phyloP scores from a whole-genome alignment of 2,888 invertebrate species.

The Polymixis flavicincta region DNA sequence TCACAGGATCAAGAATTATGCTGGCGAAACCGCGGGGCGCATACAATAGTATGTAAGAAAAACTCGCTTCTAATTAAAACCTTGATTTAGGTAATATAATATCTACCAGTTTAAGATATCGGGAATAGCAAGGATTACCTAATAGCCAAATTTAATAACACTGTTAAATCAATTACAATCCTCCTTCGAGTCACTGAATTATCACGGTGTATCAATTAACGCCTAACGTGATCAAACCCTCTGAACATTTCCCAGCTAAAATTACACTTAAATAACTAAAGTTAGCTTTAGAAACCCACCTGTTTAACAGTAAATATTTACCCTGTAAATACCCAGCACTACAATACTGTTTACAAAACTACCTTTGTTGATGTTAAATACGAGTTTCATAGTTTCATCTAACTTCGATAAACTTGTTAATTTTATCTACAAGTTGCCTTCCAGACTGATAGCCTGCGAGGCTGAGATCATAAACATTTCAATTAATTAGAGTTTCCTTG shows the following conservation, averaged over 20 bases:
- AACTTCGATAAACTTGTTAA: constrained; percentile 56
- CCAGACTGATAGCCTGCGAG: constrained; percentile 66
- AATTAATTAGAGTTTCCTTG: constrained; percentile 80
- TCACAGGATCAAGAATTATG: too few species aligned
- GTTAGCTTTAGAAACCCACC: constrained; percentile 31
- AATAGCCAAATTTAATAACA: constrained; percentile 24
- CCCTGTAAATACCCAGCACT: constrained; percentile 14
- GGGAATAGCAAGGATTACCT: not conserved
- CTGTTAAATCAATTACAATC: constrained; percentile 39
- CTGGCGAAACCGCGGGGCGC: too few species aligned
- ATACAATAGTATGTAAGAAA: too few species aligned
- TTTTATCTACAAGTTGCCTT: constrained; percentile 64
- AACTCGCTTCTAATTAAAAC: too few species aligned
- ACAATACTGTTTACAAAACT: constrained; percentile 34
- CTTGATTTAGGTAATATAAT: too few species aligned
- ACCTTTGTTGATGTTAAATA: constrained; percentile 39
- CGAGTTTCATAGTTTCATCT: constrained; percentile 31
- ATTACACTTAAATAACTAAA: constrained; percentile 37
- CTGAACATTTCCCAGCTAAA: constrained; percentile 22
- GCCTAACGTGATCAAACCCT: constrained; percentile 17
- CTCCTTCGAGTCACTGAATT: constrained; percentile 28
- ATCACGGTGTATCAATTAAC: constrained; percentile 45
- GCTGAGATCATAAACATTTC: constrained; percentile 80
- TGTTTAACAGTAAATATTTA: constrained; percentile 47
- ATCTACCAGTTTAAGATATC: not conserved